Percentiles rank a stretch among this genome's conserved stretches.
These are phyloP conservation scores for Polyergus mexicanus DNA, from an alignment of 1,140 invertebrate species.

Conservation along the genomic window DNA sequence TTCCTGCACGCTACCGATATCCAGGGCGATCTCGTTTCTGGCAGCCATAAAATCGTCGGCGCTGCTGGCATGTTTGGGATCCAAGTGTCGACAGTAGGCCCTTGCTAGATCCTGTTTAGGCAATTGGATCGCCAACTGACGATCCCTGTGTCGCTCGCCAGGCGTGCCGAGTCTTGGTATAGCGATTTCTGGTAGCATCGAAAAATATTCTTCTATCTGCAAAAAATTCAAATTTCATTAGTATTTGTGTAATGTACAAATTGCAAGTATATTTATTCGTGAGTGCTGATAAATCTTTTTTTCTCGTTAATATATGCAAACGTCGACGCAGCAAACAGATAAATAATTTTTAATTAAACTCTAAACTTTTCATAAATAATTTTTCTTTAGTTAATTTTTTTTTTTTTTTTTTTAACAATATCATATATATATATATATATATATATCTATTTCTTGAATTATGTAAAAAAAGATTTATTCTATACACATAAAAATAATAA, in stretches of 20 bases:
- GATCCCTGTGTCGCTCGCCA: slow-evolving; percentile 93
- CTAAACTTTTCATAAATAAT: neutral
- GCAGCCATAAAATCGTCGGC: slow-evolving; percentile 96
- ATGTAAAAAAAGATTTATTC: too few species aligned
- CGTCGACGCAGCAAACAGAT: neutral
- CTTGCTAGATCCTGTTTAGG: slow-evolving; percentile 97
- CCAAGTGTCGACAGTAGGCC: slow-evolving; percentile 95
- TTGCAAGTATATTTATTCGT: neutral
- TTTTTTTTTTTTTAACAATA: too few species aligned
- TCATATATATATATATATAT: too few species aligned
- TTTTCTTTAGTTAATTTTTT: neutral
- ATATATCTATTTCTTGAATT: too few species aligned
- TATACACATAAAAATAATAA: too few species aligned
- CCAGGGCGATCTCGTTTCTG: slow-evolving; percentile 97
- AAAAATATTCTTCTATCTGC: slow-evolving; percentile 90
- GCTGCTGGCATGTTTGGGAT: slow-evolving; percentile 90
- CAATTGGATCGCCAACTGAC: slow-evolving; percentile 95
- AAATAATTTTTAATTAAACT: neutral
- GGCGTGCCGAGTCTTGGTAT: slow-evolving; percentile 92
- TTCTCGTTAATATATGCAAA: neutral
- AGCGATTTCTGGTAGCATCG: slow-evolving; percentile 91
- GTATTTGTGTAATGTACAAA: neutral
- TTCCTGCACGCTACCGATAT: slow-evolving; percentile 93
- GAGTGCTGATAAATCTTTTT: neutral
- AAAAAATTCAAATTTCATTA: neutral